phyloP scores from a whole-genome alignment of 2,888 invertebrate genomes.

The Stenodema calcarata region DNA sequence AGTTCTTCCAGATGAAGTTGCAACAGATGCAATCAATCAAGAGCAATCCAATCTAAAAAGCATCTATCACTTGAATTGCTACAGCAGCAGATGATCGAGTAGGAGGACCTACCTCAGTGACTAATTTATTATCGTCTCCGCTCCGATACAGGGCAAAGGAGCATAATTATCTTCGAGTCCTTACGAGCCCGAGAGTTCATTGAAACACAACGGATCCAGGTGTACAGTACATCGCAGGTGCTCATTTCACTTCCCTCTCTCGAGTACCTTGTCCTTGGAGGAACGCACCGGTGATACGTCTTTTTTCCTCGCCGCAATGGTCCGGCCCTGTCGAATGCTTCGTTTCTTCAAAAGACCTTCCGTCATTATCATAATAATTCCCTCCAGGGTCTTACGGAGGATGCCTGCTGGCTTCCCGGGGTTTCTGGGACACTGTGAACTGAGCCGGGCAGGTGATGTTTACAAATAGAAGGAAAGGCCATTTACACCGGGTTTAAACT shows the following conservation, averaged over 20 bases:
- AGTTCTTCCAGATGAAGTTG: too few species aligned
- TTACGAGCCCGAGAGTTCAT: not conserved
- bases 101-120: too few species aligned
- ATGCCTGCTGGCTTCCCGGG: not conserved
- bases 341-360: not conserved
- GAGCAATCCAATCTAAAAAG: too few species aligned
- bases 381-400: not conserved
- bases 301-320: not conserved
- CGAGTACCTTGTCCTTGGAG: not conserved
- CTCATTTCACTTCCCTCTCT: not conserved
- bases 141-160: not conserved
- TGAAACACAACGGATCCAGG: conserved; percentile 2
- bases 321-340: not conserved
- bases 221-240: not conserved
- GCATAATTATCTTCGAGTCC: not conserved
- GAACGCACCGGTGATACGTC: not conserved
- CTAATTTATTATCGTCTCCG: too few species aligned
- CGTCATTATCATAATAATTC: not conserved
- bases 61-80: too few species aligned
- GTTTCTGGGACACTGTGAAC: not conserved
- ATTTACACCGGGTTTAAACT: not conserved
- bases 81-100: too few species aligned
- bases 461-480: not conserved
- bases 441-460: not conserved
- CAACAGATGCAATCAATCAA: too few species aligned